Conservation (phyloP, 2,113 vertebrate genomes). For the Silurus glanis region DNA sequence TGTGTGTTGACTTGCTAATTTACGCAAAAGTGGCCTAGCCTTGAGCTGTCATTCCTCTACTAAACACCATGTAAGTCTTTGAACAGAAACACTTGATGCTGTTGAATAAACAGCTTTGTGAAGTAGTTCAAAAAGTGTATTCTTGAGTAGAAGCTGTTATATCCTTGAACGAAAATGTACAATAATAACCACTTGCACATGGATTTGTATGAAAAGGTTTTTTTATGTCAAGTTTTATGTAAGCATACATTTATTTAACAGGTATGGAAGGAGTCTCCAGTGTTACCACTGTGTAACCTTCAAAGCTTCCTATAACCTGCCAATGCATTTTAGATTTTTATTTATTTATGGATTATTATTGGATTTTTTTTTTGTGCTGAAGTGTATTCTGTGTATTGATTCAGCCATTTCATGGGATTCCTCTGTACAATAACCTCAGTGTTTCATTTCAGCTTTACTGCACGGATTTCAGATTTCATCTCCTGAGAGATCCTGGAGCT, state of each 20-base stretch:
- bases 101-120: neutral
- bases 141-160: neutral
- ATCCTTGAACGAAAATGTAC: neutral
- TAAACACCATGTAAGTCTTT: neutral
- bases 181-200: neutral
- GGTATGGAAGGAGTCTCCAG: too few relatives aligned
- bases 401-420: neutral
- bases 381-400: neutral
- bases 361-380: neutral
- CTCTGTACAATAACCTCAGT: neutral
- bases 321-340: too few relatives aligned
- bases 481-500: neutral
- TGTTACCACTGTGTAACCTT: too few relatives aligned
- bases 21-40: slow-evolving; percentile 23
- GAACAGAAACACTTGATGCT: neutral
- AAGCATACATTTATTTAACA: too few relatives aligned
- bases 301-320: too few relatives aligned
- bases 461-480: neutral
- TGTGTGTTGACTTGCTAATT: slow-evolving; percentile 26
- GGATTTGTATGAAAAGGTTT: neutral
- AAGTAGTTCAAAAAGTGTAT: neutral
- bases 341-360: too few relatives aligned
- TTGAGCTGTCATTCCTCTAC: slow-evolving; percentile 22
- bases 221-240: too few relatives aligned
- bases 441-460: neutral